Conservation (phyloP, 2,113 vertebrate genomes). For the Oenanthe melanoleuca region DNA sequence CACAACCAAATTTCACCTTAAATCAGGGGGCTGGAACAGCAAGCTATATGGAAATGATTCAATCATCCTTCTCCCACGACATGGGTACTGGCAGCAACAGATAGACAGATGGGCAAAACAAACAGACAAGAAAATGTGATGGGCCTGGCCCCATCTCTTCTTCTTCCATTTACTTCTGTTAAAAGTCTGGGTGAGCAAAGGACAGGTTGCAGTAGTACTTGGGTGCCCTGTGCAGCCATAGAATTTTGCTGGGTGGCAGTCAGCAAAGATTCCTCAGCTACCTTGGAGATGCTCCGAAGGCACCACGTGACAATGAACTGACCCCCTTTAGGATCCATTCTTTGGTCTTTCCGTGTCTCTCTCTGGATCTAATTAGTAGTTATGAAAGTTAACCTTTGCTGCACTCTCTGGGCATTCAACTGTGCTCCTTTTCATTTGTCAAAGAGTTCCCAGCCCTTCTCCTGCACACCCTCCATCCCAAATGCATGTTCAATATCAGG, state of each 20-base stretch:
- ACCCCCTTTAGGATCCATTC: slow-evolving; percentile 16
- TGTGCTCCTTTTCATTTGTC: slow-evolving; percentile 46
- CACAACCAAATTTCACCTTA: slow-evolving; percentile 28
- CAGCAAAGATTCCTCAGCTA: slow-evolving; percentile 26
- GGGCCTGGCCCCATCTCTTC: not conserved
- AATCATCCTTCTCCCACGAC: slow-evolving; percentile 15
- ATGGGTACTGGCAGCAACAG: slow-evolving; percentile 40
- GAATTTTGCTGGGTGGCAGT: not conserved
- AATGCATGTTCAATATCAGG: not conserved
- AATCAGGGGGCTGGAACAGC: slow-evolving; percentile 8
- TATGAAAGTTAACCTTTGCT: slow-evolving; percentile 51
- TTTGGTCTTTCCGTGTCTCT: slow-evolving; percentile 22
- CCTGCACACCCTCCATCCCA: not conserved
- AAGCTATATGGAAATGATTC: not conserved
- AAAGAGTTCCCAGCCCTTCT: slow-evolving; percentile 1
- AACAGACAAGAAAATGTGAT: not conserved
- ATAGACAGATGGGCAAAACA: slow-evolving; percentile 16
- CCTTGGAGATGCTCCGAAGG: not conserved
- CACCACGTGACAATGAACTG: not conserved
- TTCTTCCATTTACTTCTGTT: not conserved
- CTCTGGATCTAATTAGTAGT: slow-evolving; percentile 48
- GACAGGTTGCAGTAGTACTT: not conserved
- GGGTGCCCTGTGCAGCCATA: not conserved
- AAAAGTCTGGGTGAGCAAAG: not conserved
- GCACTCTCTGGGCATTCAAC: slow-evolving; percentile 19